Evolutionary conservation across 2,113 vertebrate species (phyloP), one percentile per base, ranked within the genome.

Genomic region (Sinocyclocheilus anshuiensis): DNA sequence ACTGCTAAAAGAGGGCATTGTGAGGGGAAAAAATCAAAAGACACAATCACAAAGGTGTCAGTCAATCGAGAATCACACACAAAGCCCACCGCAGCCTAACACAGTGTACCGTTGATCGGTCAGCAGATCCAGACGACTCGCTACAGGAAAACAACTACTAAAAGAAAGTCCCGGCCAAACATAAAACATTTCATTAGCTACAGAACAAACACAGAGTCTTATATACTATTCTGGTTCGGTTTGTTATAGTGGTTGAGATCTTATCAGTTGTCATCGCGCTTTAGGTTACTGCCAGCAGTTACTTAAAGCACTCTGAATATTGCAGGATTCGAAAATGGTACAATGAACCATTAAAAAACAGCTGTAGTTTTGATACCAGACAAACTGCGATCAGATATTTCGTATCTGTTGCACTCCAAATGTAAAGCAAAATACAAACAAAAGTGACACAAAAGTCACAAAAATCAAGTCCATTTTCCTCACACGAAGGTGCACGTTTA

Each of bases 201-300:
- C 4, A 42, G 57, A 45, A 45, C 45, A 48, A 48, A 48, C 45
- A 48, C 10, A 39, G 39, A 48, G 45, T 80, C 22, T 50, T 33
- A n/a, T n/a, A 81, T 48, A 57, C 45, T 61, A 53, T 59, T 84
- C 77, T 26, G 63, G 81, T 85, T 82, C 55, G 77, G 72, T 78
- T 77, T 69, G 24, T 72, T 78, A 57, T 88, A 87, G 33, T 39
- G 18, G 6, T 29, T 87, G 71, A 88, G 85, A 79, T 76, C 48
- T 39, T 86, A 24, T 83, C 81, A 69, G 90, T 90, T 91, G 88
- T 90, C 33, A 79, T 61, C 84, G 71, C 45, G 84, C 90, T 88
- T n/a, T 3, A 79, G 86, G 89, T 90, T 72, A 90, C 94, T 94
- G 95, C 95, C 95, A 93, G 95, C 95, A 95, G 95, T 89, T 81